Evolutionary conservation across 2,888 invertebrate species (phyloP), one percentile per base, ranked within the genome.

Genomic region (Phoenoteleia sp.): DNA sequence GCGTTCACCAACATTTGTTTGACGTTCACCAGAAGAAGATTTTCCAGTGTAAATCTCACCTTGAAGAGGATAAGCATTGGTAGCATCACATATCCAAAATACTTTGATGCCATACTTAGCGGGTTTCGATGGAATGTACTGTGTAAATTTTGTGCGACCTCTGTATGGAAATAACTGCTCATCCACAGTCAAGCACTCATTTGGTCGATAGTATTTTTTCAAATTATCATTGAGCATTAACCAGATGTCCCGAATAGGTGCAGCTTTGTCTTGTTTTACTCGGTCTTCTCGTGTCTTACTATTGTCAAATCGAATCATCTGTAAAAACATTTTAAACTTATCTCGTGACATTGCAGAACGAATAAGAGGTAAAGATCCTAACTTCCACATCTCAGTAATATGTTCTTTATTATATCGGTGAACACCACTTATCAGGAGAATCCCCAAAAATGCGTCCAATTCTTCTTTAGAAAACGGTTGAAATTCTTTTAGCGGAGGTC

Each of bases 271-370:
- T 17, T 67, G 56, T 76, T 87, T 49, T 71, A 60, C 52, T 49
- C 87, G 88, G 19, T 85, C 47, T 36, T 11, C 39, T 64, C 90
- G 89, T 33, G 89, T 91, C 77, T 84, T 88, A 21, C 21, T 54
- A 71, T 91, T 87, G 62, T 92, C 89, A 79, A 91, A 91, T 58
- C 89, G 71, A 42, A 91, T 82, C 81, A 90, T 91, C 29, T 90
- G 86, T 49, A 88, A 17, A 66, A 91, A 87, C 21, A 17, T 58
- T 45, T 58, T 49, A 39, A 87, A 87, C 15, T 75, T 25, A 54
- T 54, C 62, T 2, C 79, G 13, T 27, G 80, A 77, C 84, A 88
- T 84, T 7, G 85, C 42, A 39, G 85, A 81, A 15, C 85, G 80
- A 77, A 77, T 84, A 7, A 87, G 56, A 17, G 85, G 86, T 76